Base-by-base conservation (phyloP, 2,113 vertebrate genomes). In the Glaucidium brasilianum region DNA sequence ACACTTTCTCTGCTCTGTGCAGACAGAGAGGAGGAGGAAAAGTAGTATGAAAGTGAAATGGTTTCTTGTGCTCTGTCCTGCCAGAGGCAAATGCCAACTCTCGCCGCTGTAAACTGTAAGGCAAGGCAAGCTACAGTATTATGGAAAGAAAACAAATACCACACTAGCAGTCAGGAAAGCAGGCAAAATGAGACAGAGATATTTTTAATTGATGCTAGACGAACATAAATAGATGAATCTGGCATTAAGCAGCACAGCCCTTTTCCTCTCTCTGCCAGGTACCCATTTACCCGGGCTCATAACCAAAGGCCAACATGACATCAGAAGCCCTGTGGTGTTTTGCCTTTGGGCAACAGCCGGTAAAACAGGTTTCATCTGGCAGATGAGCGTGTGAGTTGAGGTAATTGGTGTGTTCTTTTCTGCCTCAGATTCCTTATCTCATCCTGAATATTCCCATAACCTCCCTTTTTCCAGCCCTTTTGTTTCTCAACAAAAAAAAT, bases 281-380 rank as follows among this genome's bases (percentile, higher is more conserved):
- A 92, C 92, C 91, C 94, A 85, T 96, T 97, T 97, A 95, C 83
- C 71, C 21, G 2, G 87, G 96, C 93, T 91, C 81, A 82, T 97
- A 93, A 97, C 97, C 95, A 95, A 90, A 97, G 97, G 97, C 97
- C 96, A 92, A 92, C 89, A 55, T 91, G 96, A 97, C 96, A 95
- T 97, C 91, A 82, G 97, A 92, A 97, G 96, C 96, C 94, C 93
- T 96, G 19, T 96, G 95, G 95, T 96, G 95, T 97, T 97, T 94
- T 91, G 94, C 97, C 96, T 95, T 96, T 90, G 97, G 97, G 96
- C 97, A 89, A 76, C 77, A 95, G 95, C 98, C 95, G 97, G 94
- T 94, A 97, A 95, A 96, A 96, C 97, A 95, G 97, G 98, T 98
- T 98, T 93, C 94, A 93, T 97, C 97, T 92, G 90, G 96, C 95